Base-by-base conservation (phyloP, 2,888 invertebrate species). In the Amblyjoppa fuscipennis region DNA sequence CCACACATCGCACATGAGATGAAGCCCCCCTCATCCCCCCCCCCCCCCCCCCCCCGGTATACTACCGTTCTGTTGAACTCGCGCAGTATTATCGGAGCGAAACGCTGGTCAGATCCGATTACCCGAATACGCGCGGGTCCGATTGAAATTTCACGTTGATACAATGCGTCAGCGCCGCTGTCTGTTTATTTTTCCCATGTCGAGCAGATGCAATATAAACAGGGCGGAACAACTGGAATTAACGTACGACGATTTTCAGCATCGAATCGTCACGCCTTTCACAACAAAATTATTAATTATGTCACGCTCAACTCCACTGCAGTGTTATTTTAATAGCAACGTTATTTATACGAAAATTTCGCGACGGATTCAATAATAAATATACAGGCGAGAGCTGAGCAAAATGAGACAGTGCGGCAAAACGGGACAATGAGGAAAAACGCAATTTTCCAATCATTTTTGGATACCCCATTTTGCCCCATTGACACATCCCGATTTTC, bases 21-120 rank as follows among this genome's bases (percentile, higher is more conserved):
- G 49, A 61, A 70, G 49, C 25, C 76, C 31, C 38, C 38, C 38
- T 38, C 38, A 0, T 34, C 34, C 20, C 53, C 13, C 34, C 16
- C 31, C 41, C 61, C 13, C 13, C 6, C 6, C 20, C 20, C 4
- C n/a, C 4, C 7, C 20, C 20, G 9, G 0, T 20, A 56, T 56
- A 56, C 6, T 9, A 34, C 61, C 11, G 66, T 66, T 66, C 45
- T 66, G 56, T 68, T 71, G 6, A 68, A 41, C 66, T 71, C 25
- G n/a, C 51, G 45, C 56, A 31, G 25, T 45, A 38, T 53, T 28
- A 69, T 56, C 66, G 41, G 69, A 28, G 66, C 16, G 11, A 25
- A 56, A 71, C 34, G 61, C 31, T 38, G 49, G 53, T 70, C 56
- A 59, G 80, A 84, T 84, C 71, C 81, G 84, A 81, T 84, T 84